Evolutionary conservation across 2,888 invertebrate species (phyloP).

Genomic region (Mellilla xanthometata): DNA sequence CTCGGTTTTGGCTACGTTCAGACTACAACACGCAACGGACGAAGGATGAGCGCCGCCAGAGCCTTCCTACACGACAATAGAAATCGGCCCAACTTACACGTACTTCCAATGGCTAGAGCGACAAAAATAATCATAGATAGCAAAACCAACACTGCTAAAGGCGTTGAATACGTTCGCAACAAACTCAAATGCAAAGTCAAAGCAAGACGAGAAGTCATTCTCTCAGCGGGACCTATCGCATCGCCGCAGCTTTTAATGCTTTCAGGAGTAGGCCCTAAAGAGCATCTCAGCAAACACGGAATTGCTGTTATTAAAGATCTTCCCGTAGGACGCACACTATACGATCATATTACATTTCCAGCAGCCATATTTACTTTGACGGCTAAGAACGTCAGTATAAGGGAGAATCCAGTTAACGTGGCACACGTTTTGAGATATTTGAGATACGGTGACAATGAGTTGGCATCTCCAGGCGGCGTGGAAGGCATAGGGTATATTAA

Average conservation of each 20-base stretch:
- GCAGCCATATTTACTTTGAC: conserved; percentile 86
- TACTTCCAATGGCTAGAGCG: conserved; percentile 78
- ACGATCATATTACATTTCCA: conserved; percentile 84
- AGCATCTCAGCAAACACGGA: conserved; percentile 77
- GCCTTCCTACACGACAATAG: conserved; percentile 82
- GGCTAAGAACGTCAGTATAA: conserved; percentile 45
- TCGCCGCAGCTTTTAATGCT: conserved; percentile 92
- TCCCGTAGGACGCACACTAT: conserved; percentile 84
- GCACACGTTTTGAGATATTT: conserved; percentile 47
- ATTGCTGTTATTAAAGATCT: conserved; percentile 82
- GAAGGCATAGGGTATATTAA: conserved; percentile 85
- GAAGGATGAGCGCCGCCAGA: conserved; percentile 81
- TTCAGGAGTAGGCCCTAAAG: conserved; percentile 86
- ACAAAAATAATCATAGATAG: conserved; percentile 80
- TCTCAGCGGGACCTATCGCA: conserved; percentile 90
- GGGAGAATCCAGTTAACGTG: conserved; percentile 46
- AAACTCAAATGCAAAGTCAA: conserved; percentile 62
- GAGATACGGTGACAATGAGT: conserved; percentile 64
- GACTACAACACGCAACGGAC: conserved; percentile 83
- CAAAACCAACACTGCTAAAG: conserved; percentile 70
- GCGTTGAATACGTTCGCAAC: conserved; percentile 78
- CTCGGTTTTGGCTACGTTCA: conserved; percentile 85
- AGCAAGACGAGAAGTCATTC: conserved; percentile 86
- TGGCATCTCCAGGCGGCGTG: conserved; percentile 81
- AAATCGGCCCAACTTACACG: conserved; percentile 79